These are phyloP conservation scores for Yoshiicerus persimilis DNA, from an alignment of 1,140 invertebrate species.

Conservation along the genomic window DNA sequence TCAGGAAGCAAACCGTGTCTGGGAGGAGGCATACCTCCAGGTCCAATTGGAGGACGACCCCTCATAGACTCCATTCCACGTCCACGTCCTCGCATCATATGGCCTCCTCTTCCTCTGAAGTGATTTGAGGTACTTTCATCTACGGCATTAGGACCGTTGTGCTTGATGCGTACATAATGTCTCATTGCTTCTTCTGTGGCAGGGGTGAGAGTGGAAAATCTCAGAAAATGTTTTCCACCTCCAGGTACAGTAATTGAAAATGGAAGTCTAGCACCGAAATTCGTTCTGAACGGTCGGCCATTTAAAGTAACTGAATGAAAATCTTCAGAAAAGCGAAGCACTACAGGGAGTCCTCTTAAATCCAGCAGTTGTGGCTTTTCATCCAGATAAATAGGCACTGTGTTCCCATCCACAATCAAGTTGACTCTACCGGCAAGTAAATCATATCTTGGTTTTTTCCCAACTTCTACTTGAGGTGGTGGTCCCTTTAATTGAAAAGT, in stretches of 20 bases:
- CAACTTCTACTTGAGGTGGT: conserved; percentile 68
- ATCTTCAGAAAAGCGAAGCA: conserved; percentile 75
- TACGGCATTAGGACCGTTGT: not conserved
- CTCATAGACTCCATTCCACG: not conserved
- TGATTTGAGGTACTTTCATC: not conserved
- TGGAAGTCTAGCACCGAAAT: conserved; percentile 84
- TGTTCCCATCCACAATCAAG: conserved; percentile 76
- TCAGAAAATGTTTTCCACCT: conserved; percentile 77
- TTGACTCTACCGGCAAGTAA: conserved; percentile 79
- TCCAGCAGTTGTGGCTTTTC: conserved; percentile 73
- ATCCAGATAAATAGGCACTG: conserved; percentile 81
- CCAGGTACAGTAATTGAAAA: conserved; percentile 75
- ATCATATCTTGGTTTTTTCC: conserved; percentile 64
- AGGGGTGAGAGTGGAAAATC: conserved; percentile 76
- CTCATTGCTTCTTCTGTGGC: conserved; percentile 57
- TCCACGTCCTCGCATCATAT: not conserved
- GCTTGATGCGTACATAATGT: not conserved
- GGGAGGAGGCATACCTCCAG: not conserved
- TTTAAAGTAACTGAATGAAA: conserved; percentile 77
- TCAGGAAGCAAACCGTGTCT: not conserved
- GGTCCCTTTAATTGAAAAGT: conserved; percentile 80
- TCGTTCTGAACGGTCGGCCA: conserved; percentile 71
- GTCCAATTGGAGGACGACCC: not conserved
- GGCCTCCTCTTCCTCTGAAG: not conserved
- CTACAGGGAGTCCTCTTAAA: conserved; percentile 72